Evolutionary conservation across 2,113 vertebrate genomes (phyloP).

Genomic region (Capreolus pygargus): DNA sequence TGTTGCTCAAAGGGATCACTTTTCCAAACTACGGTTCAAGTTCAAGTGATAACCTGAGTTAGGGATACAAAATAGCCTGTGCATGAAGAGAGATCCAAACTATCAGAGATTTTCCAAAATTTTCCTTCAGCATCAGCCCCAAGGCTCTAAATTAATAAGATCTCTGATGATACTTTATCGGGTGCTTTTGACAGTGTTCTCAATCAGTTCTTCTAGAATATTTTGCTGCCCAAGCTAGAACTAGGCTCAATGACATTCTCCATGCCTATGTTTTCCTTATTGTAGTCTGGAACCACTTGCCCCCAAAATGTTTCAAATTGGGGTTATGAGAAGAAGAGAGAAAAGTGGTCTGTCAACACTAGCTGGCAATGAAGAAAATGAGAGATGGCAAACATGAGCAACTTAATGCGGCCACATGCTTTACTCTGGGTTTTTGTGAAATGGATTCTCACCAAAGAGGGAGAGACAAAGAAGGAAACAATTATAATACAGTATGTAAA

Average conservation of each 20-base stretch:
- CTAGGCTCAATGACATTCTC: neutral
- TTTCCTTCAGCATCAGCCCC: neutral
- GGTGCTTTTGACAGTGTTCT: neutral
- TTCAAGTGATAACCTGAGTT: conserved; percentile 4
- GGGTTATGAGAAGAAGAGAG: neutral
- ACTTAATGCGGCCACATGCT: neutral
- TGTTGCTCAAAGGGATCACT: neutral
- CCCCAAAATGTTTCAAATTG: neutral
- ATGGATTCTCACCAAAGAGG: neutral
- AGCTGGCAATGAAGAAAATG: neutral
- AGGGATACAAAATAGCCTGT: neutral
- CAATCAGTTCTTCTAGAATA: neutral
- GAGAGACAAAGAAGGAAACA: neutral
- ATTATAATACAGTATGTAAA: neutral
- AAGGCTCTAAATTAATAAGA: neutral
- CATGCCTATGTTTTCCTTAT: neutral
- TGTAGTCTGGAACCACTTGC: neutral
- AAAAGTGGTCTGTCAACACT: neutral
- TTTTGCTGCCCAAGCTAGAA: neutral
- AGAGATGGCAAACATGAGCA: neutral
- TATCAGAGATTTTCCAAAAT: neutral
- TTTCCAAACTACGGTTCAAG: neutral
- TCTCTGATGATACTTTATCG: neutral
- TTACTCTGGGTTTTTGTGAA: neutral
- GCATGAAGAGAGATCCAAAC: neutral